Evolutionary conservation across 2,797 vertebrate species (phyloP), one percentile per base, ranked within the genome.

Genomic region (Toxotes lorentzi): DNA sequence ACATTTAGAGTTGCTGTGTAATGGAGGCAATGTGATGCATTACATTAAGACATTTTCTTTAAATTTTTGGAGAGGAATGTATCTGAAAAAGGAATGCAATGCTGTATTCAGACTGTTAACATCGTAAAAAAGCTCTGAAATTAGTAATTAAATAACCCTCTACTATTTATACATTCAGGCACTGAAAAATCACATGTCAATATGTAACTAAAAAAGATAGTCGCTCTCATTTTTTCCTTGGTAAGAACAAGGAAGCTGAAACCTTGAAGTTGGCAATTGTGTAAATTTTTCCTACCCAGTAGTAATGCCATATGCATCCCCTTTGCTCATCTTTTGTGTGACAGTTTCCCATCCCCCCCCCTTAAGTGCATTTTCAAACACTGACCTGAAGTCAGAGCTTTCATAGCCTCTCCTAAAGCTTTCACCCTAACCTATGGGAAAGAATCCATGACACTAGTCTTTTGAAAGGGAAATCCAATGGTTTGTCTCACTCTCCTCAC

Each of bases 21-120:
- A 93, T 94, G 92, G 90, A 95, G 93, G 93, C 93, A 93, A 94
- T 94, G 94, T 89, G 93, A 93, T 94, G 92, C 91, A 91, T 92
- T 91, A 93, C 91, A 91, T 92, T 92, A 94, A 95, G 93, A 94
- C 92, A 93, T 90, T 93, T 93, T 93, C 88, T 89, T 92, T 83
- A 78, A 81, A 84, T 88, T 92, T 92, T 91, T 92, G 90, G 92
- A 94, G 92, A 95, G 95, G 94, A 95, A 95, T 95, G 94, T 95
- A 92, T 95, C 91, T 95, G 95, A 95, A 95, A 95, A 95, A 95
- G 95, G 94, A 95, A 95, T 95, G 95, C 94, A 95, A 95, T 94
- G 94, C 93, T 90, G 92, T 95, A 94, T 93, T 94, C 83, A 94
- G 93, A 95, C 93, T 92, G 91, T 93, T 94, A 92, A 94, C 94